Evolutionary conservation across 1,140 invertebrate species (phyloP).

Genomic region (Cotesia chilonis): DNA sequence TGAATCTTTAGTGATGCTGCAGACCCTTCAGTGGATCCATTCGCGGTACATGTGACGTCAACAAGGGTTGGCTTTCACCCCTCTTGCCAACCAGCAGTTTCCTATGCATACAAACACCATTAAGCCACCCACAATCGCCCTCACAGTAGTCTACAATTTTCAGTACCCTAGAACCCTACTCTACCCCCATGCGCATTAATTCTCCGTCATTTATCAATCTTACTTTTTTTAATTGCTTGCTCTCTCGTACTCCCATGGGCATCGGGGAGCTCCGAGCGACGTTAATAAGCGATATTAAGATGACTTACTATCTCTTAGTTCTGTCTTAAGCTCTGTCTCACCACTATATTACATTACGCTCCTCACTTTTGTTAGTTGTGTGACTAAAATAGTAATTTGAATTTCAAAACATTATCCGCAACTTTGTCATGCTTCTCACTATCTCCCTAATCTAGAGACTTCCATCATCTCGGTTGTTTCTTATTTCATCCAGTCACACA

Average conservation of each 20-base stretch:
- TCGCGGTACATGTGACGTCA: constrained; percentile 23
- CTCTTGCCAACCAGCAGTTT: constrained; percentile 40
- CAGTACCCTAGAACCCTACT: constrained; percentile 37
- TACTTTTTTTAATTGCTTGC: constrained; percentile 62
- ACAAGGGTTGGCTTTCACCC: constrained; percentile 40
- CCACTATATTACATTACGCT: constrained; percentile 20
- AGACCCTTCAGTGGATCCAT: background rate
- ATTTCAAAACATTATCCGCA: background rate
- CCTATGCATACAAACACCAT: constrained; percentile 61
- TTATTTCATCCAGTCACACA: background rate
- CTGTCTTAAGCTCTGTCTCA: constrained; percentile 1
- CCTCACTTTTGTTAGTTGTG: constrained; percentile 47
- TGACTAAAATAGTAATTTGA: background rate
- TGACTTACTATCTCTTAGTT: constrained; percentile 37
- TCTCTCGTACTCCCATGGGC: constrained; percentile 38
- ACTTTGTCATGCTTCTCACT: constrained; percentile 4
- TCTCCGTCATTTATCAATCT: constrained; percentile 64
- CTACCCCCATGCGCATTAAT: constrained; percentile 53
- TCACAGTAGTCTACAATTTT: constrained; percentile 35
- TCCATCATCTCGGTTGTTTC: background rate
- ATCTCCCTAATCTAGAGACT: background rate
- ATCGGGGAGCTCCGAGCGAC: constrained; percentile 25
- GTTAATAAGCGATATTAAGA: constrained; percentile 44
- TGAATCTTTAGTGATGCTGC: background rate
- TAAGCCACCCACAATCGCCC: constrained; percentile 58